These are phyloP conservation scores for Bos javanicus DNA, from an alignment of 2,113 vertebrate species.

Conservation along the genomic window DNA sequence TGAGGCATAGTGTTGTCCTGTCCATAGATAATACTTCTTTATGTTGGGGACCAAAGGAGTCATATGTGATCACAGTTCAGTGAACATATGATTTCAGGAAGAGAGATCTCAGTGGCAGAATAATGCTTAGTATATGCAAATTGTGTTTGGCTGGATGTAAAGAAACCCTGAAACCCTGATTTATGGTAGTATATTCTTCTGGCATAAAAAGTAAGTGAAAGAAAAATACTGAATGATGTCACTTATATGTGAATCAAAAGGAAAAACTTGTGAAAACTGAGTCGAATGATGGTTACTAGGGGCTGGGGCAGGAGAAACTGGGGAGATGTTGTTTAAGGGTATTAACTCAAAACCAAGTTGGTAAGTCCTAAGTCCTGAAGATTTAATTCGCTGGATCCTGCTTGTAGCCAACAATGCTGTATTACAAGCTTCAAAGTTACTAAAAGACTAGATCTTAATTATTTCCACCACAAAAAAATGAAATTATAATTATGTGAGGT, in stretches of 20 bases:
- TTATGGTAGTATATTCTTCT: not conserved
- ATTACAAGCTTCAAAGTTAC: not conserved
- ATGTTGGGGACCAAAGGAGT: not conserved
- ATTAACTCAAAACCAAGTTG: not conserved
- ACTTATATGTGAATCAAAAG: not conserved
- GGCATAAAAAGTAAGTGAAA: not conserved
- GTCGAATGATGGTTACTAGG: not conserved
- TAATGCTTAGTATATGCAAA: not conserved
- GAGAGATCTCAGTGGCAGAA: not conserved
- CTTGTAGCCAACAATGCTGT: not conserved
- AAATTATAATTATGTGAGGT: not conserved
- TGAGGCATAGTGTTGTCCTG: not conserved
- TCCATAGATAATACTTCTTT: not conserved
- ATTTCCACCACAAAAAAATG: not conserved
- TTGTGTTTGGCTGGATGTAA: not conserved
- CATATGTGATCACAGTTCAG: not conserved
- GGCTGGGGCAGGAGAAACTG: too few relatives aligned
- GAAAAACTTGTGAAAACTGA: not conserved
- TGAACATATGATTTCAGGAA: not conserved
- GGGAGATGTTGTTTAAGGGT: not conserved
- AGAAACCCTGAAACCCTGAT: not conserved
- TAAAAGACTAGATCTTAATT: not conserved
- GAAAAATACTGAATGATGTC: not conserved
- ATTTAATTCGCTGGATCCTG: not conserved
- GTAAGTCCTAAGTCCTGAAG: not conserved